Conservation (phyloP, 2,113 vertebrate genomes). For the Gymnobelideus leadbeateri region DNA sequence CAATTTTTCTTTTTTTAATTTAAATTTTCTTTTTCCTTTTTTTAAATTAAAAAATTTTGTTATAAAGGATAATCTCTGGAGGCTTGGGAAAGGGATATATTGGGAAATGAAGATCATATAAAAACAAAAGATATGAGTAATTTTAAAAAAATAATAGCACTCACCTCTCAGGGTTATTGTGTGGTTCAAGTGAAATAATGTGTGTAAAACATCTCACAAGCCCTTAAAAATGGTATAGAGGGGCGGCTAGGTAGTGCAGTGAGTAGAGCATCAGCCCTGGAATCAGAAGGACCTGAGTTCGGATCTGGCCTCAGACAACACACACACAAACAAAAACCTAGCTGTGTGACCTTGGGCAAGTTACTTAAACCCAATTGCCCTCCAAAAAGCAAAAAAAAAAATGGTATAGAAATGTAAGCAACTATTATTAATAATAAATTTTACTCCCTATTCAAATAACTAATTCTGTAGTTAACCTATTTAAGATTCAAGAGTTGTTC, state of each 20-base stretch:
- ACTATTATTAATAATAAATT: background rate
- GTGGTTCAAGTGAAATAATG: background rate
- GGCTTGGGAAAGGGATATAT: background rate
- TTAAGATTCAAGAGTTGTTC: background rate
- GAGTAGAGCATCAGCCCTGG: too few relatives aligned
- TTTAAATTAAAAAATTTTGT: background rate
- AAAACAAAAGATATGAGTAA: background rate
- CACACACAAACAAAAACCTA: too few relatives aligned
- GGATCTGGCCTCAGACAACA: too few relatives aligned
- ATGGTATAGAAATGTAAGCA: background rate
- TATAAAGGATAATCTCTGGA: background rate
- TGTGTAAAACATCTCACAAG: background rate
- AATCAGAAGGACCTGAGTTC: too few relatives aligned
- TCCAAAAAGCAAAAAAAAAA: too few relatives aligned
- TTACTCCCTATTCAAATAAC: background rate
- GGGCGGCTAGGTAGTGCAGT: too few relatives aligned
- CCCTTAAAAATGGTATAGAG: background rate
- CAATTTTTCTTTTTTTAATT: background rate
- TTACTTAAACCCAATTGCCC: too few relatives aligned
- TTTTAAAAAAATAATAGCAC: background rate
- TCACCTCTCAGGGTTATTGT: background rate
- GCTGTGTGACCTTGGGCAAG: too few relatives aligned
- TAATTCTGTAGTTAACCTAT: background rate
- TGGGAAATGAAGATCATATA: background rate
- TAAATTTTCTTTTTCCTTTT: too few relatives aligned